Evolutionary conservation across 1,140 invertebrate species (phyloP), one percentile per base, ranked within the genome.

Genomic region (Campoletis sonorensis): DNA sequence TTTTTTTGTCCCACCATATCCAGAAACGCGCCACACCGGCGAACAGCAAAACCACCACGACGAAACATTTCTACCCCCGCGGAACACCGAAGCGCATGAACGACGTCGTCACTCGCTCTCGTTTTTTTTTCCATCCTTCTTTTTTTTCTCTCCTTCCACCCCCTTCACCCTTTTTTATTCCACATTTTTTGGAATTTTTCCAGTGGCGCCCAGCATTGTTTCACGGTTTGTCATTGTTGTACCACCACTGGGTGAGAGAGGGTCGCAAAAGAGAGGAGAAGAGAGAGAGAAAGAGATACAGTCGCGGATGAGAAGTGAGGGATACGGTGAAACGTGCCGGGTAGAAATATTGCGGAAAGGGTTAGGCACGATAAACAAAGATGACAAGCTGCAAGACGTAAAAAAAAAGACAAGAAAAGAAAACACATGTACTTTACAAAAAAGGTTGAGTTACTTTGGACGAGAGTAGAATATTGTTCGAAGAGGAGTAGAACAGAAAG

Each of bases 111-210:
- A 83, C 87, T 85, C 86, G 88, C 1, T 67, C 61, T 27, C 61
- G 61, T 27, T 23, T 67, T 67, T 11, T 27, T 13, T 26, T n/a
- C n/a, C n/a, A n/a, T n/a, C n/a, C n/a, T 4, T 10, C 23, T 10
- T 21, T 21, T 21, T 21, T 64, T 21, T n/a, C 58, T n/a, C 21
- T 64, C 21, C 21, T 54, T 54, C 30, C 30, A 7, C 40, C 40
- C 40, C 11, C 40, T 45, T 45, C 40, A 13, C 40, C 40, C 40
- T 79, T 79, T 82, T 80, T 83, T 83, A 80, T 83, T 80, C 73
- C 89, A 82, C 88, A 87, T 91, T 92, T 92, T 91, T 91, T 90
- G 90, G 89, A 92, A 91, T 92, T 92, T 92, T 92, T 91, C 91
- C 91, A 92, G 91, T 91, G 86, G 88, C 89, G 86, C 89, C 89